These are phyloP conservation scores for Sitodiplosis mosellana DNA, from an alignment of 1,140 invertebrate genomes.

Conservation along the genomic window DNA sequence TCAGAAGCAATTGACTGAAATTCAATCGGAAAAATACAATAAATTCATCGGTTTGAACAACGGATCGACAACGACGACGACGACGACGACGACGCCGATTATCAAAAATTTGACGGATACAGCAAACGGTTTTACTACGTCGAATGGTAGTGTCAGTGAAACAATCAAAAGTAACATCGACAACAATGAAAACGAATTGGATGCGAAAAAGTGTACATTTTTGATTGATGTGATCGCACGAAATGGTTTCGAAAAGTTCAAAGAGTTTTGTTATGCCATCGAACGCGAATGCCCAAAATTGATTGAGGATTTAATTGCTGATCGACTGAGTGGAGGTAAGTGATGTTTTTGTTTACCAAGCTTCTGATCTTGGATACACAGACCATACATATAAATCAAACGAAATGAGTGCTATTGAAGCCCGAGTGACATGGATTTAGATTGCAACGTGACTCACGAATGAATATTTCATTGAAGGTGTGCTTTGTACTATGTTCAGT, in stretches of 20 bases:
- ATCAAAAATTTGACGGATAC: neutral
- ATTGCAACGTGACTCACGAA: too few relatives aligned
- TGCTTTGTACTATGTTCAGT: too few relatives aligned
- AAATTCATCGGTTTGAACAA: neutral
- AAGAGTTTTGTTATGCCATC: constrained; percentile 33
- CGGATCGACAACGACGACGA: neutral
- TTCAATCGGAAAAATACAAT: neutral
- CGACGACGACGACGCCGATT: neutral
- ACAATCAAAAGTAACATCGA: neutral
- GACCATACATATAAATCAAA: too few relatives aligned
- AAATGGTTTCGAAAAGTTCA: constrained; percentile 32
- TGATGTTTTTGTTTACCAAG: constrained; percentile 3
- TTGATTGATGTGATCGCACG: constrained; percentile 31
- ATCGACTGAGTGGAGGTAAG: constrained; percentile 25
- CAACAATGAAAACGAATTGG: constrained; percentile 3
- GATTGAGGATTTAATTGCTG: constrained; percentile 29
- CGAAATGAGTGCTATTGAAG: too few relatives aligned
- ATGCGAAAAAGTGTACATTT: constrained; percentile 16
- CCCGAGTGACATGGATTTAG: too few relatives aligned
- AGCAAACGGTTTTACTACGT: neutral
- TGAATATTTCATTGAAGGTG: too few relatives aligned
- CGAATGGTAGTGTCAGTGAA: neutral
- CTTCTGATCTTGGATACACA: too few relatives aligned
- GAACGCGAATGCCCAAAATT: constrained; percentile 32
- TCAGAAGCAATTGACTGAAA: constrained; percentile 17